phyloP scores from a whole-genome alignment of 2,797 vertebrate species.

The Sebastes oblongus region DNA sequence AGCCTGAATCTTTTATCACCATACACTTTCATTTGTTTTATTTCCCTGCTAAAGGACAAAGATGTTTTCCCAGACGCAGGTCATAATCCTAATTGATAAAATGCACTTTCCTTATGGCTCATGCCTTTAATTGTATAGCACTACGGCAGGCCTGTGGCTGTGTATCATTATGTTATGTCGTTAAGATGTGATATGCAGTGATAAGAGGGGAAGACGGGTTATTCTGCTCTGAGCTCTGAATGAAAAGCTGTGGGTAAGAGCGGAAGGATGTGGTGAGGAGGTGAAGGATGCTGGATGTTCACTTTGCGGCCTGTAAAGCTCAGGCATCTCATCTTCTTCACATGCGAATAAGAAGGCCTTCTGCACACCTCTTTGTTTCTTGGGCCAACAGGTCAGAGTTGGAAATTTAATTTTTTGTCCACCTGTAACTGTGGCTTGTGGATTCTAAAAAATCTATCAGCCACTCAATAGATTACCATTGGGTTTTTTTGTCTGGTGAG shows the following conservation, averaged over 20 bases:
- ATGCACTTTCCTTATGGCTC: constrained; percentile 44
- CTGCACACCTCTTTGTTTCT: not conserved
- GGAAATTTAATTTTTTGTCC: too few relatives aligned
- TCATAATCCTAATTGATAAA: constrained; percentile 46
- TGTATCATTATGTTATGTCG: constrained; percentile 47
- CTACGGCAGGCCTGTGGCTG: constrained; percentile 36
- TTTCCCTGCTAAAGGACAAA: constrained; percentile 8
- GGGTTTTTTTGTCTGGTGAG: too few relatives aligned
- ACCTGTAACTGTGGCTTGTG: too few relatives aligned
- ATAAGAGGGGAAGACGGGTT: constrained; percentile 36
- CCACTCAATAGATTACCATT: too few relatives aligned
- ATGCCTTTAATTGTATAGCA: constrained; percentile 29
- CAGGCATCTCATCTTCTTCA: constrained; percentile 3
- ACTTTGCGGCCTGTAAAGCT: constrained; percentile 4
- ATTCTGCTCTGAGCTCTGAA: constrained; percentile 12
- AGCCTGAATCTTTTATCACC: constrained; percentile 4
- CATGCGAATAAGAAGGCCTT: not conserved
- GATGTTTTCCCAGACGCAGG: constrained; percentile 23
- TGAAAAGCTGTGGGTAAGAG: constrained; percentile 13
- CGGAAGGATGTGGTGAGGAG: not conserved
- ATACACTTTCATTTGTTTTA: constrained; percentile 8
- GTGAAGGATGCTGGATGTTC: not conserved
- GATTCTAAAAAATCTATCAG: too few relatives aligned
- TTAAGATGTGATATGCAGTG: constrained; percentile 61
- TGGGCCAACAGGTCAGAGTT: not conserved